phyloP scores from a whole-genome alignment of 1,140 invertebrate species.

The Nasonia vitripennis region DNA sequence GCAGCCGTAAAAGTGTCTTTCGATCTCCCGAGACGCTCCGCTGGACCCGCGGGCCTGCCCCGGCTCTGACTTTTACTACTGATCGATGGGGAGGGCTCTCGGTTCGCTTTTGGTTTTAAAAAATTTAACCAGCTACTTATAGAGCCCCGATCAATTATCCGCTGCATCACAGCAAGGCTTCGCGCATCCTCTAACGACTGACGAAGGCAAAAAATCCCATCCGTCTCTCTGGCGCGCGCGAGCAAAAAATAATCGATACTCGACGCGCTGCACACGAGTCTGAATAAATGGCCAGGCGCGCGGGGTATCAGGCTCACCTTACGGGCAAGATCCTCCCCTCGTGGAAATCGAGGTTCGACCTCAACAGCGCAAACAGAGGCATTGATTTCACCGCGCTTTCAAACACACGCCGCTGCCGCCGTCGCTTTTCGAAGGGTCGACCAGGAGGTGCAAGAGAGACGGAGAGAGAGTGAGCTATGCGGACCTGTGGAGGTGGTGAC shows the following conservation, averaged over 20 bases:
- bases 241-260: too few relatives aligned
- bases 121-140: neutral
- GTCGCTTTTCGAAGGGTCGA: constrained; percentile 61
- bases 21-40: neutral
- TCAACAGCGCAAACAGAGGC: constrained; percentile 75
- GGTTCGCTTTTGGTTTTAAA: too few relatives aligned
- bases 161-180: too few relatives aligned
- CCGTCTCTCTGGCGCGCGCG: too few relatives aligned
- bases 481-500: neutral
- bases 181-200: neutral
- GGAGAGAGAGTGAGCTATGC: neutral
- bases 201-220: neutral
- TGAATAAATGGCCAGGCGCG: neutral
- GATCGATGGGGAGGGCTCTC: constrained; percentile 65
- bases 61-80: constrained; percentile 38
- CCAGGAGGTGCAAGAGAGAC: constrained; percentile 26
- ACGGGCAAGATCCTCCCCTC: constrained; percentile 41
- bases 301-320: constrained; percentile 58
- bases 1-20: constrained; percentile 30
- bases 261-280: constrained; percentile 20
- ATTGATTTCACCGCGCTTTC: constrained; percentile 75
- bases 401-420: constrained; percentile 57
- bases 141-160: neutral
- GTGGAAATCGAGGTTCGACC: constrained; percentile 63
- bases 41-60: neutral